Conservation (phyloP, 2,113 vertebrate species). For the Ammodramus savannarum region DNA sequence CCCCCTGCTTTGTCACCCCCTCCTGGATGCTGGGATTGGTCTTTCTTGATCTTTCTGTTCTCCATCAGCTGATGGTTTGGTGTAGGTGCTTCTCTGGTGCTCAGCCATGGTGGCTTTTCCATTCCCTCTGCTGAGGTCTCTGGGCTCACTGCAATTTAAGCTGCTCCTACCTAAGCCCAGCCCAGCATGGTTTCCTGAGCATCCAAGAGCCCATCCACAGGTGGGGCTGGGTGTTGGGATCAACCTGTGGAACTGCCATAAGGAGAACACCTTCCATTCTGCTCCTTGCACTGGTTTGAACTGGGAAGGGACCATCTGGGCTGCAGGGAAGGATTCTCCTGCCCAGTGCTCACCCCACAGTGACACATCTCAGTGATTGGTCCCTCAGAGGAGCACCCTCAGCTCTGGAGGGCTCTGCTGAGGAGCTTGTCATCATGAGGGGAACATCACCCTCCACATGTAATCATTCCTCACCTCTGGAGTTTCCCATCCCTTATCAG, state of each 20-base stretch:
- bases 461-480: neutral
- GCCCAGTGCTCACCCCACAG: rapidly evolving
- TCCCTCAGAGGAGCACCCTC: neutral
- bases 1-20: neutral
- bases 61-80: neutral
- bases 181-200: neutral
- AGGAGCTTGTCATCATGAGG: neutral
- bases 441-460: neutral
- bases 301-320: neutral
- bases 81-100: neutral
- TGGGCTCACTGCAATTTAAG: neutral
- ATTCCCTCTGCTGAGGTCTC: neutral
- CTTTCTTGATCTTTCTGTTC: too few relatives aligned
- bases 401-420: neutral
- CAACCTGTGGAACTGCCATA: neutral
- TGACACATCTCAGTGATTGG: rapidly evolving
- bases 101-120: neutral
- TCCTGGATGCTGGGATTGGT: neutral
- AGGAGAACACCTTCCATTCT: rapidly evolving
- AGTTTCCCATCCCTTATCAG: neutral
- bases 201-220: rapidly evolving
- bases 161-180: neutral
- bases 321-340: neutral
- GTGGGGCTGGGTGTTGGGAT: rapidly evolving
- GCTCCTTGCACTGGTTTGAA: neutral